Conservation (phyloP, 1,140 invertebrate genomes). For the Drosophila mauritiana region DNA sequence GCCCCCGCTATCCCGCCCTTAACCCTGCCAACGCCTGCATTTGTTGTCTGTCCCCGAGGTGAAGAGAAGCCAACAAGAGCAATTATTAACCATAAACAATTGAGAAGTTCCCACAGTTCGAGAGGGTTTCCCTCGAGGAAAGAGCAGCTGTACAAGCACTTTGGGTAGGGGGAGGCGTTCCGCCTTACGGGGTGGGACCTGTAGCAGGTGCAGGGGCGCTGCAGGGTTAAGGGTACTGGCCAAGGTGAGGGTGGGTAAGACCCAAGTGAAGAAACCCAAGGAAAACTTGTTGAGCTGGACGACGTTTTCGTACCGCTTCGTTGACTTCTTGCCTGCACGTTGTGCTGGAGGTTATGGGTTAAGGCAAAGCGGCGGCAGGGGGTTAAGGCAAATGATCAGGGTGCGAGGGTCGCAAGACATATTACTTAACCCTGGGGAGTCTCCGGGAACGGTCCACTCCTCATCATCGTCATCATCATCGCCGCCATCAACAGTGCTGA, state of each 20-base stretch:
- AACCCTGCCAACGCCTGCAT: constrained; percentile 14
- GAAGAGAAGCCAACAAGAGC: constrained; percentile 81
- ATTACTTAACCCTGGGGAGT: constrained; percentile 43
- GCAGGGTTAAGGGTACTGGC: constrained; percentile 13
- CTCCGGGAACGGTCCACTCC: constrained; percentile 34
- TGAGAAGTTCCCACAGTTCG: constrained; percentile 80
- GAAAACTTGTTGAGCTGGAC: constrained; percentile 74
- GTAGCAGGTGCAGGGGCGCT: constrained; percentile 24
- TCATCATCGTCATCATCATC: constrained; percentile 35
- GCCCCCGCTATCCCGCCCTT: neutral
- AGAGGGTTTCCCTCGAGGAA: constrained; percentile 62
- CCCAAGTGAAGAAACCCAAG: constrained; percentile 18
- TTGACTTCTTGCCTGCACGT: constrained; percentile 52
- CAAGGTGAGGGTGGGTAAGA: neutral
- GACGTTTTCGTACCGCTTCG: constrained; percentile 64
- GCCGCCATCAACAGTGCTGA: constrained; percentile 18
- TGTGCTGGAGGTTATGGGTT: constrained; percentile 1
- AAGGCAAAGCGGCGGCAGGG: neutral
- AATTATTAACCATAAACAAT: constrained; percentile 82
- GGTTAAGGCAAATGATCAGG: constrained; percentile 5
- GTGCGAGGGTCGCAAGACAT: constrained; percentile 36
- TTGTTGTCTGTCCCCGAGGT: constrained; percentile 49
- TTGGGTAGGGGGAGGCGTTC: neutral
- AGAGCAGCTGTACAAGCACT: constrained; percentile 72
- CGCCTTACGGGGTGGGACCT: constrained; percentile 14